Evolutionary conservation across 2,797 vertebrate genomes (phyloP), one percentile per base, ranked within the genome.

Genomic region (Tolypeutes matacus): DNA sequence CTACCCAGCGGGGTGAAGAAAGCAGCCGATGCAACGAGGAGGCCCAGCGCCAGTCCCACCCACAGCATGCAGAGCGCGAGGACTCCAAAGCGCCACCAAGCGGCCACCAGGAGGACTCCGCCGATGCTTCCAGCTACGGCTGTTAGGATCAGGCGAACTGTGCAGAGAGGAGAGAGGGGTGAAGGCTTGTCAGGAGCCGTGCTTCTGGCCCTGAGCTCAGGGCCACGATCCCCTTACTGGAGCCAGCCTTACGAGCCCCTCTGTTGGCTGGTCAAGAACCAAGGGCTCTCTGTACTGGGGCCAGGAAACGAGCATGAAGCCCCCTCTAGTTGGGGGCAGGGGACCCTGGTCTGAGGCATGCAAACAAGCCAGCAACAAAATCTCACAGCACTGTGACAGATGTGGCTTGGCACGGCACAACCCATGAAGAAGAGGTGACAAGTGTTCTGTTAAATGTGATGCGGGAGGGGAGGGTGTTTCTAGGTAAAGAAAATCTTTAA

Each of bases 1-100:
- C 69, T 98, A 99, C 99, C 99, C 36, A 99, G 89, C 1, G 99
- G 99, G 49, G 99, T 99, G 97, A 99, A 99, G 98, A 99, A 98
- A 72, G 98, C 42, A 0, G 94, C 93, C 0, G 99, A 98, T 0
- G 99, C 98, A 25, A 99, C 15, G 15, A 99, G 98, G 97, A 99
- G 99, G 67, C 99, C 99, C 56, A 99, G 97, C 95, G 99, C 99
- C 5, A 99, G 98, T 31, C 99, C 99, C 0, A 99, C 98, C 83
- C 99, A 98, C 53, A 99, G 80, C 89, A 99, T 96, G 46, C 98
- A 99, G 4, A 99, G 96, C 84, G 98, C 93, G 90, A 99, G 98
- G 0, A 98, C 98, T 1, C 99, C 99, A 18, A 99, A 99, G 27
- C 99, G 98, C 99, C 99, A 99, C 99, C 99, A 99, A 53, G 97